phyloP scores from a whole-genome alignment of 2,113 vertebrate species.

The Gulo gulo region DNA sequence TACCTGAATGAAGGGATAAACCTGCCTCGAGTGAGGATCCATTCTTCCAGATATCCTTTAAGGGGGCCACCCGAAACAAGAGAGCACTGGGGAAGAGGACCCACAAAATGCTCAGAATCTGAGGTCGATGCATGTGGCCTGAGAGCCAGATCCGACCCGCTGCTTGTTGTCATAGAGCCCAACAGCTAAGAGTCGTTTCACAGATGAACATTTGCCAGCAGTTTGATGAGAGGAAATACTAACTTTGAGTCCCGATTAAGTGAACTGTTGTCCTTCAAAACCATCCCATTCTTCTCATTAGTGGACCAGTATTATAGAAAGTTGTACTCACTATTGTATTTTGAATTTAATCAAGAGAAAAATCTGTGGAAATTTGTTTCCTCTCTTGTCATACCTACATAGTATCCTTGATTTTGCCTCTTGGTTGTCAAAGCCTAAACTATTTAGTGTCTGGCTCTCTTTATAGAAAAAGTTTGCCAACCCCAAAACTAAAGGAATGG shows the following conservation, averaged over 20 bases:
- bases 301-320: not conserved
- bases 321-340: not conserved
- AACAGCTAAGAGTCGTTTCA: not conserved
- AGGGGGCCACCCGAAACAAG: not conserved
- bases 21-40: rapidly evolving
- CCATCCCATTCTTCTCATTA: not conserved
- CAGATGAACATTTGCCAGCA: not conserved
- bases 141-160: not conserved
- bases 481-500: not conserved
- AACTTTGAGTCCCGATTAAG: not conserved
- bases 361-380: not conserved
- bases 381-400: not conserved
- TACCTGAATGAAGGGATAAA: not conserved
- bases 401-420: not conserved
- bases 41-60: rapidly evolving
- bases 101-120: not conserved
- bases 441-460: not conserved
- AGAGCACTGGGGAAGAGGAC: rapidly evolving
- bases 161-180: not conserved
- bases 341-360: not conserved
- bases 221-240: not conserved
- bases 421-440: not conserved
- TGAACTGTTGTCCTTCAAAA: not conserved
- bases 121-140: not conserved
- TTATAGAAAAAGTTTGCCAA: not conserved